Base-by-base conservation (phyloP, 2,797 vertebrate genomes). In the Lepilemur ruficaudatus region DNA sequence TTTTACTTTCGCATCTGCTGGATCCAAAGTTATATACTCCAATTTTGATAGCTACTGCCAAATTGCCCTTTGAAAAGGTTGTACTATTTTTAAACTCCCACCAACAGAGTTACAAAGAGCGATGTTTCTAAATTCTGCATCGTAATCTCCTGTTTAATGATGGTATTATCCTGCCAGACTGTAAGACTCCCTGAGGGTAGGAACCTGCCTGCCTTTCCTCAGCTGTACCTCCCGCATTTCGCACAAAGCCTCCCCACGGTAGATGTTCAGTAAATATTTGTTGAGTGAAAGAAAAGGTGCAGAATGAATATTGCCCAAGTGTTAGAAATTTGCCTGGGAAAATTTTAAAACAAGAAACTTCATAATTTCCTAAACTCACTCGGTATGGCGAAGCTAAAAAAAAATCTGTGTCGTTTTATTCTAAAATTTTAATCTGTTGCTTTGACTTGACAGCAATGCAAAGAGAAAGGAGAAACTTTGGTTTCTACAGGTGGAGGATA, bases 61-160 rank as follows among this genome's bases (percentile, higher is more conserved):
- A 89, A 70, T 92, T 43, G 78, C 81, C 89, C 76, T 94, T 85
- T 32, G 25, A 89, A 96, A 91, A 95, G 43, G 35, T 46, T 86
- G 65, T 38, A 59, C 83, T 93, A 82, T 92, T 92, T 92, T 94
- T 94, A 84, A 87, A 93, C 73, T 82, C 76, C 84, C 91, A 52
- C 72, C 84, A 85, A 79, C 92, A 76, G 91, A 91, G 86, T 43
- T 50, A 57, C 83, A 57, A 78, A 96, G 67, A 75, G 41, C 1
- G 4, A 9, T 25, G 59, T 82, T 93, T 91, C 80, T 78, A 73
- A 94, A 75, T 87, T 43, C 48, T 69, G 76, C 57, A 13, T 59
- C 35, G 35, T 23, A 23, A 48, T 81, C 72, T 22, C 22, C 81
- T 86, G 52, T 75, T 96, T 91, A 94, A 93, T 96, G 82, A 72